These are phyloP conservation scores for Synanceia verrucosa DNA, from an alignment of 2,797 vertebrate genomes.

Conservation along the genomic window DNA sequence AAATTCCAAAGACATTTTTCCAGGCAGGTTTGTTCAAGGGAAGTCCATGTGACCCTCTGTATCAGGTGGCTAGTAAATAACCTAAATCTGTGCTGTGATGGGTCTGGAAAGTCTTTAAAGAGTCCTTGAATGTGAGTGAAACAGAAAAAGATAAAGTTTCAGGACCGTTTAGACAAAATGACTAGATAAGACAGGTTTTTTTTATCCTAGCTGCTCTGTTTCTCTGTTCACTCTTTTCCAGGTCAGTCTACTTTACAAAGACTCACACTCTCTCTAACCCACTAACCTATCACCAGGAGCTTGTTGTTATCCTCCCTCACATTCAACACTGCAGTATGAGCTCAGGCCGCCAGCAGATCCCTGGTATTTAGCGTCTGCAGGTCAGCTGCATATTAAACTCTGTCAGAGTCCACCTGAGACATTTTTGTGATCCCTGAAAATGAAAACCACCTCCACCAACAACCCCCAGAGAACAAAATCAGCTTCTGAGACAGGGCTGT, in stretches of 20 bases:
- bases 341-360: background rate
- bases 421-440: background rate
- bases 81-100: background rate
- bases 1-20: background rate
- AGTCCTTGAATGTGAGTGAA: background rate
- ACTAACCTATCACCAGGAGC: background rate
- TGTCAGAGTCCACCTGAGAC: background rate
- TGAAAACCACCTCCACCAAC: background rate
- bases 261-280: background rate
- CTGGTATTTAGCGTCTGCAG: conserved; percentile 30
- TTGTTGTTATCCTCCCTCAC: conserved; percentile 18
- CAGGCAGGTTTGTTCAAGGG: background rate
- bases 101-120: background rate
- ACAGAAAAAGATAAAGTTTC: background rate
- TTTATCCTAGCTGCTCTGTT: too few relatives aligned
- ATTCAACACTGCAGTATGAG: conserved; percentile 16
- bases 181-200: background rate
- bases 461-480: background rate
- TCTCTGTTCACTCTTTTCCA: background rate
- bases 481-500: background rate
- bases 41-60: background rate
- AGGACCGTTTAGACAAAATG: background rate
- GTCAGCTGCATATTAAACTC: conserved; percentile 2
- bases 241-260: conserved; percentile 1
- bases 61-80: background rate